These are phyloP conservation scores for Eurystomus gularis DNA, from an alignment of 2,113 vertebrate genomes.

Conservation along the genomic window DNA sequence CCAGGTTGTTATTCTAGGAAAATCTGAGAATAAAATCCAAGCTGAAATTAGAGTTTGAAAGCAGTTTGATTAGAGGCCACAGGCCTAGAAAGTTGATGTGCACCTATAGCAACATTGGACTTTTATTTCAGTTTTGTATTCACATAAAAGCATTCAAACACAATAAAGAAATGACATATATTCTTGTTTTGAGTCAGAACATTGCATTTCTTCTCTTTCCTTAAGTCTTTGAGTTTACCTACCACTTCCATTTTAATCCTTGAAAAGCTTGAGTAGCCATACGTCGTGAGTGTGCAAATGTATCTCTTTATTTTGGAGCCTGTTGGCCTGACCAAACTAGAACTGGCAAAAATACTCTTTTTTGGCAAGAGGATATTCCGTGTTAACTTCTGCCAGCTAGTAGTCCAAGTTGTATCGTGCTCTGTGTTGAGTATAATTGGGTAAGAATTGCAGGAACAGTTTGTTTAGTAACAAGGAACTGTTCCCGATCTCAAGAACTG, in stretches of 20 bases:
- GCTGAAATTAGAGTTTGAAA: neutral
- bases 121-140: neutral
- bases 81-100: neutral
- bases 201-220: neutral
- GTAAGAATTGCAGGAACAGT: neutral
- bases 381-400: neutral
- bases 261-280: neutral
- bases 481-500: neutral
- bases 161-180: neutral
- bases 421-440: neutral
- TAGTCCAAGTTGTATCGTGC: neutral
- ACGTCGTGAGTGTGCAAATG: neutral
- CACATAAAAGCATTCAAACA: neutral
- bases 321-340: neutral
- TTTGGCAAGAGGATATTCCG: neutral
- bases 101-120: fast-evolving
- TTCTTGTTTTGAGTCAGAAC: neutral
- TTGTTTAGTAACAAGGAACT: neutral
- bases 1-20: neutral
- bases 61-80: neutral
- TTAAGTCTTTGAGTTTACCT: neutral
- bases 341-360: neutral
- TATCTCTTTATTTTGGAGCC: neutral
- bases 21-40: neutral
- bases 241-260: neutral